Evolutionary conservation across 2,113 vertebrate genomes (phyloP), one percentile per base, ranked within the genome.

Genomic region (Elgaria multicarinata): DNA sequence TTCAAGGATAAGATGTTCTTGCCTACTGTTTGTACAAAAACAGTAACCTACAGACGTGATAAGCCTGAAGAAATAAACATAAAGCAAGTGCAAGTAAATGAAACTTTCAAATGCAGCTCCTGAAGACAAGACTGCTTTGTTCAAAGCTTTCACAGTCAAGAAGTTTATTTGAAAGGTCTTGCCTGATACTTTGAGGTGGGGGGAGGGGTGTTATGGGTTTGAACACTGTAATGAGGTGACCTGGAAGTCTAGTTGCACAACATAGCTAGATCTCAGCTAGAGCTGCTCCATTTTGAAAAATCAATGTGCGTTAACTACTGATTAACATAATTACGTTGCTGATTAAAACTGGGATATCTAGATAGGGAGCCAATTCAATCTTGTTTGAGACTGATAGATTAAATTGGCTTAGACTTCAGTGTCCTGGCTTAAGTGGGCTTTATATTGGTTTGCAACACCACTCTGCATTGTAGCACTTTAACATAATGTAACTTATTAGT

Each of bases 41-140:
- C 98, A 31, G 98, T 99, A 69, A 98, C 98, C 28, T 99, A 99
- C 96, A 97, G 98, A 92, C 97, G 98, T 90, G 99, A 99, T 90
- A 96, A 96, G 81, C 97, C 98, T 31, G 97, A 98, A 94, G 98
- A 99, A 96, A 98, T 99, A 97, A 98, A 97, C 96, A 96, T 98
- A 87, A 96, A 97, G 97, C 95, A 99, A 99, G 96, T 97, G 94
- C 96, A 97, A 92, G 96, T 98, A 67, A 96, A 97, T 0, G 98
- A 98, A 92, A 96, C 96, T 88, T 99, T 98, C 97, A 97, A 97
- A 95, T 97, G 97, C 95, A 97, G 97, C 86, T 97, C 97, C 95
- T 97, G 96, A 97, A 95, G 93, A 92, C 92, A 83, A 83, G 42
- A 86, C 87, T 83, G 83, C 89, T 94, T 90, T 88, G 91, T 93